Conservation (phyloP, 2,888 invertebrate species). For the Agriopis aurantiaria region DNA sequence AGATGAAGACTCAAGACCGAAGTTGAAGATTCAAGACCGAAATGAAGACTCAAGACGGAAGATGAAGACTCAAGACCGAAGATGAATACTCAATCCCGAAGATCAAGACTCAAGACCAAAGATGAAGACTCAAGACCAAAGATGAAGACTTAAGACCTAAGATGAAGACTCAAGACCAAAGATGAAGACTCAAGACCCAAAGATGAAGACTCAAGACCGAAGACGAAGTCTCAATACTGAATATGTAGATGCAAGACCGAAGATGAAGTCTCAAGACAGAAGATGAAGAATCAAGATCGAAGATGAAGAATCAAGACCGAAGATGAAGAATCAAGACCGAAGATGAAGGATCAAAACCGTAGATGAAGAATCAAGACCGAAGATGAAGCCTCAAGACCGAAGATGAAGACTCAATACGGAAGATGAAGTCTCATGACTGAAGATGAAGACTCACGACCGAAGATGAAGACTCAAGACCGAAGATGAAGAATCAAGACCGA, state of each 20-base stretch:
- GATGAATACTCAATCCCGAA: not conserved
- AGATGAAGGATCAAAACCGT: not conserved
- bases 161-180: too few relatives aligned
- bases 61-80: not conserved
- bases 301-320: too few relatives aligned
- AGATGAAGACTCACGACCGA: too few relatives aligned
- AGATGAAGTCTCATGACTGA: too few relatives aligned
- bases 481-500: too few relatives aligned
- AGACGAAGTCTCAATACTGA: too few relatives aligned
- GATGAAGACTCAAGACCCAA: not conserved
- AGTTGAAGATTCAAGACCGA: not conserved
- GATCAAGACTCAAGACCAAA: not conserved
- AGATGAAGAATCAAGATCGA: too few relatives aligned
- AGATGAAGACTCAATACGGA: too few relatives aligned
- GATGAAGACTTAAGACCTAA: not conserved
- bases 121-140: not conserved
- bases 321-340: too few relatives aligned
- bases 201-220: not conserved
- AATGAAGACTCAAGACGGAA: constrained; percentile 3
- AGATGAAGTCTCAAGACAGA: too few relatives aligned
- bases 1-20: constrained; percentile 11
- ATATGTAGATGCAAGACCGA: too few relatives aligned
- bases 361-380: constrained; percentile 4
- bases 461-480: too few relatives aligned
- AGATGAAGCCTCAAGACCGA: not conserved